Base-by-base conservation (phyloP, 2,113 vertebrate species). In the Riparia riparia region DNA sequence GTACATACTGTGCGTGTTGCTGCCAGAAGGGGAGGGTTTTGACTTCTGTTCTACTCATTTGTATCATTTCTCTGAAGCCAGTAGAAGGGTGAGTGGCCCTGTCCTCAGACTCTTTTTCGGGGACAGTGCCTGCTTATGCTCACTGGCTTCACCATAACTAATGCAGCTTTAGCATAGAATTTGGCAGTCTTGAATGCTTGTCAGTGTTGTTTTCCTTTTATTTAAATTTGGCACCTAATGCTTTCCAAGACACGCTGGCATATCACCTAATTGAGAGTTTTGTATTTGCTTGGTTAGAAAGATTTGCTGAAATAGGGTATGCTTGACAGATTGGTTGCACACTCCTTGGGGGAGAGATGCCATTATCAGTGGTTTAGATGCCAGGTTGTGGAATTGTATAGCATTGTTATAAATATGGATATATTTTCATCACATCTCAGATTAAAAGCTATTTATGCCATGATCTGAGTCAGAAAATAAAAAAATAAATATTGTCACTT, bases 221-320 rank as follows among this genome's bases (percentile, higher is more conserved):
- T 73, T 90, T 42, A 78, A 73, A 92, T 89, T 86, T 70, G 72
- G 60, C 86, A 63, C 5, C 47, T 78, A 76, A 72, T 82, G 45
- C n/a, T 17, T 69, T 77, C 61, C 49, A 81, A 87, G 85, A 47
- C 73, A 74, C 15, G 28, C 72, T 95, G 86, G 77, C 51, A 74
- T 56, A 71, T 49, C 51, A 78, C 56, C 49, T 89, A 78, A 74
- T 63, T 81, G 65, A 73, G 77, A 74, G 47, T 51, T 89, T 68
- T 91, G 31, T 89, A 42, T 95, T 86, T 86, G 21, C 72, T 82
- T 82, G 18, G 49, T 91, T 89, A 86, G 65, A 45, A 92, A 86
- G 51, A 51, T 69, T 51, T 81, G 64, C 73, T 92, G 68, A 80
- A 88, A 58, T 73, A 71, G 32, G 76, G 50, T 73, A 16, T 37